Conservation (phyloP, 2,113 vertebrate species). For the Pomatorhinus ruficollis region DNA sequence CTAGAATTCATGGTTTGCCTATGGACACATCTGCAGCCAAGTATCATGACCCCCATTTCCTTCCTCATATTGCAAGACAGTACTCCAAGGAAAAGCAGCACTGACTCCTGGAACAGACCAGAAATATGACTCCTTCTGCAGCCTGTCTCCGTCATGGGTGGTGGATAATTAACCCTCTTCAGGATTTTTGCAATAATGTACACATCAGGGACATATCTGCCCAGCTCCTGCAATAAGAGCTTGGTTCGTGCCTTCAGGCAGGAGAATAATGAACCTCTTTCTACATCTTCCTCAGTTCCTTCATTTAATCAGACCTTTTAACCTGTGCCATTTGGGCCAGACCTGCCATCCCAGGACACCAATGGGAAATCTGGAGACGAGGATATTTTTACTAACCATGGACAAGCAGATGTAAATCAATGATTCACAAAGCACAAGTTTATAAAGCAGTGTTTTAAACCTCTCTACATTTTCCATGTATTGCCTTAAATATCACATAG, state of each 20-base stretch:
- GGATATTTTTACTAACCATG: not conserved
- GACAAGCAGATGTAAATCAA: not conserved
- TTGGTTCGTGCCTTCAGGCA: slow-evolving; percentile 30
- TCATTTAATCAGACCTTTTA: slow-evolving; percentile 67
- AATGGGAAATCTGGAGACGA: not conserved
- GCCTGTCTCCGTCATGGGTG: not conserved
- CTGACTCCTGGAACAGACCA: not conserved
- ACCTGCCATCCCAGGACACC: not conserved
- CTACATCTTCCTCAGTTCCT: not conserved
- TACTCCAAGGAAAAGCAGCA: not conserved
- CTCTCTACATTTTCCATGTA: not conserved
- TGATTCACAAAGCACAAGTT: not conserved
- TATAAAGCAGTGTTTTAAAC: not conserved
- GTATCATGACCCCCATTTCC: not conserved
- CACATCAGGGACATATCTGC: slow-evolving; percentile 1
- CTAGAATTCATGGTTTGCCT: not conserved
- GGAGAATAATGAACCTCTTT: slow-evolving; percentile 54
- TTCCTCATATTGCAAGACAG: slow-evolving; percentile 6
- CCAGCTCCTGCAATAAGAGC: slow-evolving; percentile 3
- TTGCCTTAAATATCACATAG: not conserved
- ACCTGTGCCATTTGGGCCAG: slow-evolving; percentile 33
- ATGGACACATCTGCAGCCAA: not conserved
- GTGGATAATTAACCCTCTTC: slow-evolving; percentile 38
- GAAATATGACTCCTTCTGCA: not conserved
- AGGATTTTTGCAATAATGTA: slow-evolving; percentile 46